Evolutionary conservation across 2,797 vertebrate genomes (phyloP).

Genomic region (Balearica regulorum): DNA sequence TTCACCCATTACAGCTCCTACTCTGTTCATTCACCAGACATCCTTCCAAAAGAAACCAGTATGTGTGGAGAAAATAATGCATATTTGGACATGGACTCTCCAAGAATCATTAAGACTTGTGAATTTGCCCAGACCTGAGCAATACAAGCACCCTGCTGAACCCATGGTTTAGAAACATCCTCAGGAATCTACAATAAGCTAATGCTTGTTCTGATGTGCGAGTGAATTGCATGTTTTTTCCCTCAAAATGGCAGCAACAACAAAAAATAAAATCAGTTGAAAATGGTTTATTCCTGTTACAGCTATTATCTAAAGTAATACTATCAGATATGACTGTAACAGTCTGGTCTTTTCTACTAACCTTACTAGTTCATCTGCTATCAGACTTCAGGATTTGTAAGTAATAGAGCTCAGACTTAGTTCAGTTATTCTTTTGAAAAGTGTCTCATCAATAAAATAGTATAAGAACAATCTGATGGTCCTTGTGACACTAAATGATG

Average conservation of each 20-base stretch:
- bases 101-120: neutral
- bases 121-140: neutral
- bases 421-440: neutral
- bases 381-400: neutral
- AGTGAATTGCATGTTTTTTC: neutral
- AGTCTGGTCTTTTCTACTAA: neutral
- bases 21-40: neutral
- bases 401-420: neutral
- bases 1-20: neutral
- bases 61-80: neutral
- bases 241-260: neutral
- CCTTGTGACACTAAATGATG: neutral
- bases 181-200: neutral
- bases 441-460: neutral
- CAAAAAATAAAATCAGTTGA: neutral
- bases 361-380: neutral
- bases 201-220: neutral
- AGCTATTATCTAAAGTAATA: neutral
- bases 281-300: neutral
- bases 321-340: neutral
- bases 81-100: neutral
- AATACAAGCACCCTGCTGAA: neutral
- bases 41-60: neutral
- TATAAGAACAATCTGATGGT: neutral
- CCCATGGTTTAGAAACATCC: neutral